Base-by-base conservation (phyloP, 2,113 vertebrate species). In the Gavia stellata region DNA sequence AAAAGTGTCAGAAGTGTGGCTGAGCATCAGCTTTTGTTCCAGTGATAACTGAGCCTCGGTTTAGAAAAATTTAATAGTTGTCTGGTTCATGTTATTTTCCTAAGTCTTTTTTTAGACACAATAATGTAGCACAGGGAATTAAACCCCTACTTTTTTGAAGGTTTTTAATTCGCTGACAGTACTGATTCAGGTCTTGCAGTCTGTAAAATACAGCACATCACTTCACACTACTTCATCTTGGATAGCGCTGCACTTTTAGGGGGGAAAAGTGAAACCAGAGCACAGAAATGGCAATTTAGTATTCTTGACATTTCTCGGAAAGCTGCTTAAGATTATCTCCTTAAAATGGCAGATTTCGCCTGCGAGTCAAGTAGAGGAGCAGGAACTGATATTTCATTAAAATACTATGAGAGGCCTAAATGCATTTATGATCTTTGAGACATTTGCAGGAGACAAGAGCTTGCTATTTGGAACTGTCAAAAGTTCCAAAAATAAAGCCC, bases 291-390 rank as follows among this genome's bases (percentile, higher is more conserved):
- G 56, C 84, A 96, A 4, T 66, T 89, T 58, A 86, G 85, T 81
- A 77, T 96, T 95, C 81, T 49, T 96, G 63, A 61, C 61, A 50
- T 93, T 96, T 86, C 61, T 91, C 33, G 2, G 62, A 94, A 96
- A 97, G 94, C 93, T 88, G 65, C 84, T 96, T 97, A 95, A 26
- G 88, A 93, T 96, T 92, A 95, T 92, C 78, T 95, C 52, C 87
- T 95, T 90, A 92, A 96, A 94, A 81, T 77, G 63, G 72, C 94
- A 95, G 91, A 79, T 86, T 96, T 96, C 0, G 26, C 79, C 88
- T 95, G 73, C 90, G 71, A 96, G 90, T 94, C 74, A 91, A 95
- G 71, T 88, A 50, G 31, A 89, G 80, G 71, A 96, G 50, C 26
- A 50, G 58, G 38, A 94, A 16, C 38, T 90, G 83, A 6, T 94